Base-by-base conservation (phyloP, 2,888 invertebrate species). In the Zaprionus bogoriensis region DNA sequence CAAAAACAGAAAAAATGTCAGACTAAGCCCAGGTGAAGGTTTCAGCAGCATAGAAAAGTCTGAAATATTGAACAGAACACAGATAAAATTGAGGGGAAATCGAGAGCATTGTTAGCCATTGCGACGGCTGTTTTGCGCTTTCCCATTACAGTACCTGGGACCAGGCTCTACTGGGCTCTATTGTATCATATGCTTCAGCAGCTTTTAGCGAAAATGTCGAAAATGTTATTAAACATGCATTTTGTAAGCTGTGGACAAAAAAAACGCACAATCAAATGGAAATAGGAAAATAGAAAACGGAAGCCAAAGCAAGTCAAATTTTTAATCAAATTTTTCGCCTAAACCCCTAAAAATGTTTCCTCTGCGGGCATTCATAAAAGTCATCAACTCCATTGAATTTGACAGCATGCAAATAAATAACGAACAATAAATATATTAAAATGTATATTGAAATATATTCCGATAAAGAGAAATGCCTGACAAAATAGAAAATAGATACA, bases 281-380 rank as follows among this genome's bases (percentile, higher is more conserved):
- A n/a, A n/a, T n/a, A n/a, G n/a, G n/a, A n/a, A n/a, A n/a, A n/a
- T 47, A 51, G 51, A 32, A 46, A 45, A 32, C 36, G 5, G 64
- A 75, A 79, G 82, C 79, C 76, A 78, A 63, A 74, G 66, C 63
- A 60, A 71, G 59, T 62, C 42, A 50, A 63, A 63, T 55, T 72
- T 85, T 82, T 76, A 85, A 76, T 85, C 67, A 85, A 85, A 79
- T 63, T 52, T 41, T 45, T 51, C 32, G 22, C 53, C 51, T 41
- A 70, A 70, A 23, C 46, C 63, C 57, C 57, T 42, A 74, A 62
- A 70, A 70, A 57, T 63, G 69, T 57, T 45, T 42, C 23, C 30
- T 50, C 57, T 10, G 39, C 19, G 32, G 17, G 14, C 19, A 48
- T 22, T 41, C 46, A 36, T 23, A 25, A 45, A 60, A 22, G 45